Conservation (phyloP, 2,888 invertebrate genomes). For the Spilosoma lubricipeda region DNA sequence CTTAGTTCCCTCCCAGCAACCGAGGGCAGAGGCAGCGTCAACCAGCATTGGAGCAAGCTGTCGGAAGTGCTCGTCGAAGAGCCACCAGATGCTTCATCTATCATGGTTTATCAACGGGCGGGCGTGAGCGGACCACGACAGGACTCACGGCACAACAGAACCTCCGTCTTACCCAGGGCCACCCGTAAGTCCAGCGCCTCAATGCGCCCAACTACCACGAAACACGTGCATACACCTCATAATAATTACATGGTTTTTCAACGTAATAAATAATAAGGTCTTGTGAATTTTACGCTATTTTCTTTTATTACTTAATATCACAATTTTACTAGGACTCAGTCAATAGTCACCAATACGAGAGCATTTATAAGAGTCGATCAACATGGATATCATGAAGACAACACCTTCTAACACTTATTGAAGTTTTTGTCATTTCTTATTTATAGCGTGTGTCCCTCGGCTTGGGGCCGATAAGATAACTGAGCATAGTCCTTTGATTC, state of each 20-base stretch:
- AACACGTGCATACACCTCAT: slow-evolving; percentile 25
- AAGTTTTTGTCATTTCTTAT: slow-evolving; percentile 50
- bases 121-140: no score
- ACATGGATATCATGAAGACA: slow-evolving; percentile 45
- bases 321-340: slow-evolving; percentile 80
- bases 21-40: no score
- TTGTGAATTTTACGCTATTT: slow-evolving; percentile 21
- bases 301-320: slow-evolving; percentile 78
- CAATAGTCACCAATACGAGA: slow-evolving; percentile 60
- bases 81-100: no score
- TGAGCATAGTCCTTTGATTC: slow-evolving; percentile 76
- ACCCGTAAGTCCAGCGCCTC: no score
- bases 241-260: slow-evolving; percentile 53
- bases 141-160: no score
- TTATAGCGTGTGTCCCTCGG: slow-evolving; percentile 61
- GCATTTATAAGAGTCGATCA: slow-evolving; percentile 53
- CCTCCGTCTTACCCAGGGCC: no score
- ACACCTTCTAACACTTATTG: slow-evolving; percentile 56
- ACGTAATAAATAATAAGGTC: slow-evolving; percentile 44
- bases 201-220: no score
- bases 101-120: no score
- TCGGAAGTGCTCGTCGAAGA: no score
- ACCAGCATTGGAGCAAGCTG: no score
- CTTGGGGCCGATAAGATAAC: slow-evolving; percentile 61
- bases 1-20: no score